Evolutionary conservation across 2,888 invertebrate genomes (phyloP).

Genomic region (Petrolisthes manimaculis): DNA sequence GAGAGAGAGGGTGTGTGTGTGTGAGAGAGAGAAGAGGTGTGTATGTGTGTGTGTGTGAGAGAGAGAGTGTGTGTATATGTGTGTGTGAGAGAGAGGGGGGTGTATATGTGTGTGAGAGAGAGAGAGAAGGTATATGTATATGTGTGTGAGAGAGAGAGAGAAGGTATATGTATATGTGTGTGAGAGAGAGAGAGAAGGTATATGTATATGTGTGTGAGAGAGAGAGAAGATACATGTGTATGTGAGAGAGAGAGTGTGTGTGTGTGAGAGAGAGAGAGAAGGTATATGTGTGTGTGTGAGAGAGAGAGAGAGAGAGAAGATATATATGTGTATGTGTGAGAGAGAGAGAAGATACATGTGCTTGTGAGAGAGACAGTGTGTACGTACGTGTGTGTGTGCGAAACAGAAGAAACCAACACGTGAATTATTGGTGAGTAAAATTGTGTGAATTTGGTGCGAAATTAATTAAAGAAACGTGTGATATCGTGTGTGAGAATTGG

Average conservation of each 20-base stretch:
- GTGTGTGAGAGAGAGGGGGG: background rate
- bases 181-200: background rate
- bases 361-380: background rate
- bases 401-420: background rate
- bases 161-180: no score
- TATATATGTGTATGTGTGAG: background rate
- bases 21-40: background rate
- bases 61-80: background rate
- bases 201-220: no score
- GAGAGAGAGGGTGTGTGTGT: background rate
- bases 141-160: background rate
- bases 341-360: background rate
- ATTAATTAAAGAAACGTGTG: background rate
- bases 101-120: background rate
- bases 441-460: background rate
- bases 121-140: background rate
- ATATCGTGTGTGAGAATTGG: no score
- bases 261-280: no score
- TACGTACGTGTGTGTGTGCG: background rate
- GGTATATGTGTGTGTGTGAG: no score
- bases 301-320: no score
- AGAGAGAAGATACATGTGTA: no score
- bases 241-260: no score
- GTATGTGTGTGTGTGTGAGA: background rate
- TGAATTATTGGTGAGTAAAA: background rate